Evolutionary conservation across 2,113 vertebrate genomes (phyloP).

Genomic region (Gopherus evgoodei): DNA sequence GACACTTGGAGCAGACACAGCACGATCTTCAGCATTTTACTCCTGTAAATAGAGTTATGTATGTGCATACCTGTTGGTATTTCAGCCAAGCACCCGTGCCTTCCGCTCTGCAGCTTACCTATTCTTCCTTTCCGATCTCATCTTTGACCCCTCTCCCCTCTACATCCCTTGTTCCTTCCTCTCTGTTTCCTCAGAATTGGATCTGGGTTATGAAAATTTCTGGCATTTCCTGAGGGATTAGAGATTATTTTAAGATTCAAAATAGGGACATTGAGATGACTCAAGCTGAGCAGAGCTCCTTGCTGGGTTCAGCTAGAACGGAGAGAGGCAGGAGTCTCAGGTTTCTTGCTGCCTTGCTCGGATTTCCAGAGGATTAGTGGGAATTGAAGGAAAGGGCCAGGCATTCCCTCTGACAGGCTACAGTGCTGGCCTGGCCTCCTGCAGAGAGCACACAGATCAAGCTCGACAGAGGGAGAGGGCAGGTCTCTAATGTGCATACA

Average conservation of each 20-base stretch:
- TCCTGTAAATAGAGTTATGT: neutral
- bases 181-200: neutral
- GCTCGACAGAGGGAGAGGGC: neutral
- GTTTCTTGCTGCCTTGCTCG: conserved; percentile 39
- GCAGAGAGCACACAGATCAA: neutral
- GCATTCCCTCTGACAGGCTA: neutral
- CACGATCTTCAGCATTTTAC: neutral
- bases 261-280: conserved; percentile 26
- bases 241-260: conserved; percentile 53
- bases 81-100: neutral
- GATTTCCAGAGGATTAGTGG: conserved; percentile 28
- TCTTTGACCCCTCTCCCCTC: neutral
- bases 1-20: accelerated
- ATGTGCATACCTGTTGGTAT: neutral
- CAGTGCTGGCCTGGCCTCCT: neutral
- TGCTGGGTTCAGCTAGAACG: neutral
- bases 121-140: neutral
- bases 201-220: neutral
- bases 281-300: neutral
- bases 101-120: neutral
- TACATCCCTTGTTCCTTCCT: neutral
- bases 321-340: conserved; percentile 44
- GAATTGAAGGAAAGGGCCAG: neutral
- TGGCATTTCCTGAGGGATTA: conserved; percentile 8
- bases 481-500: neutral